phyloP scores from a whole-genome alignment of 2,113 vertebrate genomes.

The Tinamus guttatus region DNA sequence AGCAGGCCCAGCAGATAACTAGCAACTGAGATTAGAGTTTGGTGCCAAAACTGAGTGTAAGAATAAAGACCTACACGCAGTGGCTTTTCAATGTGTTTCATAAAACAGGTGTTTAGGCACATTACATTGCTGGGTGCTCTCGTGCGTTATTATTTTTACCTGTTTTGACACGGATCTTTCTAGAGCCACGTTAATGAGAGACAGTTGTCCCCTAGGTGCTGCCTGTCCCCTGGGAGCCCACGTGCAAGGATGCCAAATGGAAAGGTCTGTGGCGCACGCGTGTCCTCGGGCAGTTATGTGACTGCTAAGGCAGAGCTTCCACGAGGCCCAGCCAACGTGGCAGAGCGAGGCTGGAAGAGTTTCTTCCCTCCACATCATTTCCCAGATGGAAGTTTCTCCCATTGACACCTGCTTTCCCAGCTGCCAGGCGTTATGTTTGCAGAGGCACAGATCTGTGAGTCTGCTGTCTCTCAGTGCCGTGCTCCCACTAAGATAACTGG shows the following conservation, averaged over 20 bases:
- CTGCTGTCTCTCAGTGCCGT: not conserved
- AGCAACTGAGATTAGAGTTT: not conserved
- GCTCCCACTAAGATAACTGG: not conserved
- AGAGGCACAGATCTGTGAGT: not conserved
- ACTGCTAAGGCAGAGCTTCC: not conserved
- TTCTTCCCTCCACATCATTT: not conserved
- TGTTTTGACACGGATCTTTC: not conserved
- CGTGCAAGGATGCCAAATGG: not conserved
- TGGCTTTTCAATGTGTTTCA: not conserved
- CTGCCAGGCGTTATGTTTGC: not conserved
- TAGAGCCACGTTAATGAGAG: not conserved
- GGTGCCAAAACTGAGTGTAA: not conserved
- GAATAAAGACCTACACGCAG: not conserved
- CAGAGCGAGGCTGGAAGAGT: not conserved
- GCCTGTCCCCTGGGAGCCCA: not conserved
- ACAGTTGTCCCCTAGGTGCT: not conserved
- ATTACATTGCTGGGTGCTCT: not conserved
- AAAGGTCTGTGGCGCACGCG: not conserved
- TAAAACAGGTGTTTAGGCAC: not conserved
- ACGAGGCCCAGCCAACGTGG: fast-evolving
- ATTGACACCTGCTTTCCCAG: not conserved
- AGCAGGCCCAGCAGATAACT: not conserved
- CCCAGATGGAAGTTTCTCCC: not conserved
- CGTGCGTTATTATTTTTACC: not conserved
- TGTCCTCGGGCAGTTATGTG: not conserved